Base-by-base conservation (phyloP, 2,113 vertebrate species). In the Catagonus wagneri region DNA sequence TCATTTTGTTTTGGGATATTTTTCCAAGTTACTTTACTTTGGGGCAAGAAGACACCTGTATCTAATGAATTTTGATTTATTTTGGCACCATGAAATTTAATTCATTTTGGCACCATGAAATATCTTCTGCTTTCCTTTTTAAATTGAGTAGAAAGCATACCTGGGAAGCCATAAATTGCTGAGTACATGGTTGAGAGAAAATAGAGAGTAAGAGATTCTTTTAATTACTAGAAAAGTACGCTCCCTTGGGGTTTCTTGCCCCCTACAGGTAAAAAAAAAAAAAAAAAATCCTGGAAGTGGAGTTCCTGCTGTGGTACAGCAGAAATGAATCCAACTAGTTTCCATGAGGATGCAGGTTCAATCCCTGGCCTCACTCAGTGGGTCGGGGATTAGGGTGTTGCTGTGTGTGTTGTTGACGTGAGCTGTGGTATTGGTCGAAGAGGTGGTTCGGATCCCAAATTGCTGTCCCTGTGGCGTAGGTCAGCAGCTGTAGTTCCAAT, bases 101-200 rank as follows among this genome's bases (percentile, higher is more conserved):
- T 89, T 94, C 68, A 56, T 85, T 86, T 89, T 68, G 54, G 66
- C 65, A 36, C 54, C 69, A 27, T 95, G 89, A 95, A 78, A 16
- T n/a, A 78, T 74, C 50, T 91, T 76, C 68, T 16, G 34, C 36
- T 89, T 96, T 94, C 83, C 86, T 83, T 95, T 68, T 44, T 65
- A 87, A 96, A 65, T 32, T 85, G 34, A 95, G 68, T 52, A 65
- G 22, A 88, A 84, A 44, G 15, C 17, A 86, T n/a, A 72, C 72
- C 87, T 76, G 92, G 39, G 63, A 85, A 95, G 17, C 81, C 83
- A 88, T 66, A 81, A 93, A 69, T 17, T 32, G 39, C n/a, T 81
- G n/a, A 95, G 58, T 27, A 83, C 63, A 60, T 50, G 20, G n/a
- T 7, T 84, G 71, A 75, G 13, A 75, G 56, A 74, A 93, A 80